Conservation (phyloP, 2,888 invertebrate genomes). For the Rotaria sp. region DNA sequence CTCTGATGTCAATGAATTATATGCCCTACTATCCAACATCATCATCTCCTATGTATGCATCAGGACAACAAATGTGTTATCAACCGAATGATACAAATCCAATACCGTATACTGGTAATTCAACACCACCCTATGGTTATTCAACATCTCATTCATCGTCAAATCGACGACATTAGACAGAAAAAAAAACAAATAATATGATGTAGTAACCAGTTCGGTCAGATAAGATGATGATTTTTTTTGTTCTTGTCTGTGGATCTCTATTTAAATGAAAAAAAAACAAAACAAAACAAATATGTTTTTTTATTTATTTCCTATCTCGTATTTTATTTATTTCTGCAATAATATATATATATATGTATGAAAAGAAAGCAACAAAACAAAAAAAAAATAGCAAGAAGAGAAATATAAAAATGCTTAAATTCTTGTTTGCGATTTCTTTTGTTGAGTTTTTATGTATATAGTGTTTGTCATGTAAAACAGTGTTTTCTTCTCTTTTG, state of each 20-base stretch:
- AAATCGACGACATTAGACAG: background rate
- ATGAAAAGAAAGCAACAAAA: background rate
- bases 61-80: background rate
- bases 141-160: background rate
- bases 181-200: background rate
- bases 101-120: background rate
- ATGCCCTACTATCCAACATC: background rate
- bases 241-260: background rate
- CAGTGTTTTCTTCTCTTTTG: background rate
- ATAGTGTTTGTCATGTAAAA: slow-evolving; percentile 18
- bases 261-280: background rate
- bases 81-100: background rate
- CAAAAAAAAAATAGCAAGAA: background rate
- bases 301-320: background rate
- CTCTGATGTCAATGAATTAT: background rate
- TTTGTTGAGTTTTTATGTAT: slow-evolving; percentile 15
- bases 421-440: background rate
- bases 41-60: background rate
- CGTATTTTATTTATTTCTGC: background rate
- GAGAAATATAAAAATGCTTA: background rate
- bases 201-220: background rate
- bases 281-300: background rate
- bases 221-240: background rate
- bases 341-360: background rate
- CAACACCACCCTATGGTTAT: background rate